A percentile compares a stretch with the other conserved stretches of the same genome.
Conservation (phyloP, 2,797 vertebrate species). For the Cirrhinus molitorella region DNA sequence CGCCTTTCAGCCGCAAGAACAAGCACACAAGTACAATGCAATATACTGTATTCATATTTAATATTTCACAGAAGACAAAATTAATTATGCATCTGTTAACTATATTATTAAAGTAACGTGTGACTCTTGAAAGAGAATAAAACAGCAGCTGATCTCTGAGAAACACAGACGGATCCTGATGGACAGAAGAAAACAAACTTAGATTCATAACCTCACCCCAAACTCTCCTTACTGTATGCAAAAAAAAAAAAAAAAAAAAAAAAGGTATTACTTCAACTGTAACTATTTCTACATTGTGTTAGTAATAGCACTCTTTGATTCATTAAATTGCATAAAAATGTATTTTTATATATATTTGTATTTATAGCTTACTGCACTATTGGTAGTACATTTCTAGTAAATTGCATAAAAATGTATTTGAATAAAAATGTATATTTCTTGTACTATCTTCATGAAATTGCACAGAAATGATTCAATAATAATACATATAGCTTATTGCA, state of each 20-base stretch:
- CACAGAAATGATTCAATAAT: no score
- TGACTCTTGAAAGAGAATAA: conserved; percentile 80
- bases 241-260: not conserved
- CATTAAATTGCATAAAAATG: not conserved
- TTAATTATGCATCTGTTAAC: conserved; percentile 80
- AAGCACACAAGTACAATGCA: not conserved
- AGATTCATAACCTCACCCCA: not conserved
- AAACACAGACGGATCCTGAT: not conserved
- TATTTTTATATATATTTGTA: not conserved
- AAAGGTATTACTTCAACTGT: not conserved
- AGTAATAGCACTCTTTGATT: not conserved
- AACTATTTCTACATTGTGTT: not conserved
- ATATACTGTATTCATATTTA: not conserved
- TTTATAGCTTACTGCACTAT: not conserved
- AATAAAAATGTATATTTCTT: no score
- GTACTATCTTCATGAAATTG: no score
- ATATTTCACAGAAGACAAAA: conserved; percentile 63
- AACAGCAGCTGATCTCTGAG: conserved; percentile 74
- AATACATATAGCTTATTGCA: no score
- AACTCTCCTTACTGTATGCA: not conserved
- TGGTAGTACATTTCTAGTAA: not conserved
- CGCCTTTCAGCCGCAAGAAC: conserved; percentile 48
- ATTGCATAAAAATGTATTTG: no score
- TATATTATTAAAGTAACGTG: conserved; percentile 79
- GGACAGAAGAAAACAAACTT: not conserved